These are phyloP conservation scores for Pyrgus malvae DNA, from an alignment of 2,888 invertebrate species.

Conservation along the genomic window DNA sequence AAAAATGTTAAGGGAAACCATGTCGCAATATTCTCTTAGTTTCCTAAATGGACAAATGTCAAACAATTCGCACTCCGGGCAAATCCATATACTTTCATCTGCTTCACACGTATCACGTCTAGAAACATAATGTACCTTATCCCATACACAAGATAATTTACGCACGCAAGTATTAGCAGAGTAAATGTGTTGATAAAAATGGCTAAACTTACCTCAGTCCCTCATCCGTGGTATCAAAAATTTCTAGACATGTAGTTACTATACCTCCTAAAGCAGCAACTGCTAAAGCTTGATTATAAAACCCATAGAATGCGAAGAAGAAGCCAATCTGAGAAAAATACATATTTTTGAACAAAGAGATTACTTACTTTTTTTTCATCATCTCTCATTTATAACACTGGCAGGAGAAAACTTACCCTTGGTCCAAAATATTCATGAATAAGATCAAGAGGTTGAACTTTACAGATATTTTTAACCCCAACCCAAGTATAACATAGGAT, in stretches of 20 bases:
- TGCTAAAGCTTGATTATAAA: conserved; percentile 74
- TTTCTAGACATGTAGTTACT: conserved; percentile 39
- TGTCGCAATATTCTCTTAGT: conserved; percentile 75
- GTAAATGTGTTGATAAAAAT: too few species aligned
- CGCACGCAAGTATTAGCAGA: too few species aligned
- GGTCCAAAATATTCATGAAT: conserved; percentile 81
- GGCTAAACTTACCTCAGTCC: conserved; percentile 3
- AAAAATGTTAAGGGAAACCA: conserved; percentile 64
- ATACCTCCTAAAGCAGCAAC: conserved; percentile 61
- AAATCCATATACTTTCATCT: conserved; percentile 50
- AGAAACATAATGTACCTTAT: not conserved
- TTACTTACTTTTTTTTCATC: too few species aligned
- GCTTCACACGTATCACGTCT: conserved; percentile 8
- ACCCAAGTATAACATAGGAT: conserved; percentile 73
- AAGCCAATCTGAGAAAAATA: conserved; percentile 65
- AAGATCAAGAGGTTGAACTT: conserved; percentile 82
- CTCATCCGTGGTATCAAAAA: conserved; percentile 5
- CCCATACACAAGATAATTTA: too few species aligned
- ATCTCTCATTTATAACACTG: too few species aligned
- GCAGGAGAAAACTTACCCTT: conserved; percentile 29
- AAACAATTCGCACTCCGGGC: conserved; percentile 77
- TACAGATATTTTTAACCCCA: conserved; percentile 72
- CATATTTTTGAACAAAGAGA: too few species aligned
- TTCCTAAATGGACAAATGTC: conserved; percentile 69
- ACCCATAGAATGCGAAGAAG: conserved; percentile 81